phyloP scores from a whole-genome alignment of 1,140 invertebrate genomes.

The Steinernema khuongi region DNA sequence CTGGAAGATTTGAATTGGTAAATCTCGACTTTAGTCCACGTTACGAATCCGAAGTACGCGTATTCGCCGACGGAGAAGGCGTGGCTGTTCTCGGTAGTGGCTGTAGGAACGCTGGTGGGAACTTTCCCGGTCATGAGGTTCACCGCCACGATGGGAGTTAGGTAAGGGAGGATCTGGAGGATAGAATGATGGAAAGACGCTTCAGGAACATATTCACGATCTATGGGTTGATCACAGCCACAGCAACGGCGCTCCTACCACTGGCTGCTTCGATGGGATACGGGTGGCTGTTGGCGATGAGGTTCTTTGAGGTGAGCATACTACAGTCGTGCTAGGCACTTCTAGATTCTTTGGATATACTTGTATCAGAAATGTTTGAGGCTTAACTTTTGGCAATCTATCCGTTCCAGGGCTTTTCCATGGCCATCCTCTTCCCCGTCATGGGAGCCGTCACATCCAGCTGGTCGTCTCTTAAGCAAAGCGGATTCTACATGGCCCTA shows the following conservation, averaged over 20 bases:
- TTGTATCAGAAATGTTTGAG: no score
- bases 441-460: neutral
- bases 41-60: neutral
- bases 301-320: neutral
- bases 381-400: no score
- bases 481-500: neutral
- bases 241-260: neutral
- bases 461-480: constrained; percentile 3
- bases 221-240: neutral
- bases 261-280: neutral
- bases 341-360: no score
- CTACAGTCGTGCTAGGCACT: no score
- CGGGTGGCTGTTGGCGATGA: neutral
- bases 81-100: neutral
- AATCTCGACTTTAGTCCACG: neutral
- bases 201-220: constrained; percentile 3
- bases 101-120: neutral
- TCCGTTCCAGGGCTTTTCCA: neutral
- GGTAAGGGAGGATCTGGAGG: neutral
- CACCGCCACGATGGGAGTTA: neutral
- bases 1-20: neutral
- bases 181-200: neutral
- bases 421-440: neutral
- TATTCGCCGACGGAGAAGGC: neutral
- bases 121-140: neutral